Base-by-base conservation (phyloP, 2,113 vertebrate species). In the Haplotaxodon microlepis region DNA sequence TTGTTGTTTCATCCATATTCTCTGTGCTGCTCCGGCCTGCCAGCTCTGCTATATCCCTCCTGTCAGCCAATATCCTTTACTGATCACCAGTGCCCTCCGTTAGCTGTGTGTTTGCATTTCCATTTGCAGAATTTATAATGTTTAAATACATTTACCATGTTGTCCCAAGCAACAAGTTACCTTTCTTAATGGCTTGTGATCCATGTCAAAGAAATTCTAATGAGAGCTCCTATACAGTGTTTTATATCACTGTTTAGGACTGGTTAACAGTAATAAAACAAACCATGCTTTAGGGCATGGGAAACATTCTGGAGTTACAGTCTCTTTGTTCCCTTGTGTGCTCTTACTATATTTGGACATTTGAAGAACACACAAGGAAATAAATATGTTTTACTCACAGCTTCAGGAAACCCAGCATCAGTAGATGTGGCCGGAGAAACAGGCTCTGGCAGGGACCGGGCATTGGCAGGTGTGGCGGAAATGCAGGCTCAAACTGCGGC, bases 1-100 rank as follows among this genome's bases (percentile, higher is more conserved):
- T 90, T 93, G 95, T 93, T 86, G 86, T 92, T 94, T 93, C 92
- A 94, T 94, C 92, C 93, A 93, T 94, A 94, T 96, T 94, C 82
- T 92, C 88, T 40, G 63, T 53, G 82, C 88, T 87, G 45, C 73
- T 81, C 50, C 10, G 7, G 76, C 34, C 91, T 85, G 90, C 91
- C 91, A 88, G 90, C 85, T 80, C 85, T 36, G 87, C 93, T 93
- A 91, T 90, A 92, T 89, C 47, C 86, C 85, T 12, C 54, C 87
- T 90, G 90, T 92, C 90, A 86, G 89, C 91, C 91, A 84, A 51
- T 42, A 93, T 90, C 88, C 89, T 83, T 86, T 83, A 79, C 87
- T 84, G 91, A 94, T 94, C 92, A 90, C 91, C 21, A n/a, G 84
- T 84, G 87, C 88, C 93, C 92, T 83, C 84, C 81, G 88, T 92